Evolutionary conservation across 2,797 vertebrate species (phyloP).

Genomic region (Darevskia mixta): DNA sequence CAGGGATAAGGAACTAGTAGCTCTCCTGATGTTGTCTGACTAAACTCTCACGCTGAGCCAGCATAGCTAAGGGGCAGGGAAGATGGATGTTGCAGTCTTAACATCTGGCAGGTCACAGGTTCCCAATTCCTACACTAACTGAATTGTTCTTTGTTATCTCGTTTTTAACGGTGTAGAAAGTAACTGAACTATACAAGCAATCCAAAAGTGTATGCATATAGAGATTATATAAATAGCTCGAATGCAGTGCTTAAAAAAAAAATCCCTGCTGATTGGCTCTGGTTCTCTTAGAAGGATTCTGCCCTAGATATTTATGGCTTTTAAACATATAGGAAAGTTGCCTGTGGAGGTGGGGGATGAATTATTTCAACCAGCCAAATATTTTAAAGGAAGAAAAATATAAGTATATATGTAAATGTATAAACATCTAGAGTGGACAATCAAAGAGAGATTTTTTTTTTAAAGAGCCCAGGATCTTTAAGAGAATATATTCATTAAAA

Average conservation of each 20-base stretch:
- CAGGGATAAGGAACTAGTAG: background rate
- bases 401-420: background rate
- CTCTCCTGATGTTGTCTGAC: background rate
- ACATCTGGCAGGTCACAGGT: background rate
- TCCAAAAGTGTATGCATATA: background rate
- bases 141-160: background rate
- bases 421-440: background rate
- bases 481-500: background rate
- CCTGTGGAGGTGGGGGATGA: background rate
- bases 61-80: background rate
- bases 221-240: background rate
- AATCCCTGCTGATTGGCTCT: background rate
- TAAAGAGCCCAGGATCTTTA: background rate
- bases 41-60: background rate
- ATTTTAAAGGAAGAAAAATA: background rate
- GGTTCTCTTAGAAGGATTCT: background rate
- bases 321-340: background rate
- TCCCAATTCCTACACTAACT: too few species aligned
- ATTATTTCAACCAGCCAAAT: background rate
- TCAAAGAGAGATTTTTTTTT: background rate
- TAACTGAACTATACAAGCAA: background rate
- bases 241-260: background rate
- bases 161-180: background rate
- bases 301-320: constrained; percentile 6
- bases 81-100: background rate